phyloP scores from a whole-genome alignment of 2,797 vertebrate species.

The Enteromius thamalakanensis region DNA sequence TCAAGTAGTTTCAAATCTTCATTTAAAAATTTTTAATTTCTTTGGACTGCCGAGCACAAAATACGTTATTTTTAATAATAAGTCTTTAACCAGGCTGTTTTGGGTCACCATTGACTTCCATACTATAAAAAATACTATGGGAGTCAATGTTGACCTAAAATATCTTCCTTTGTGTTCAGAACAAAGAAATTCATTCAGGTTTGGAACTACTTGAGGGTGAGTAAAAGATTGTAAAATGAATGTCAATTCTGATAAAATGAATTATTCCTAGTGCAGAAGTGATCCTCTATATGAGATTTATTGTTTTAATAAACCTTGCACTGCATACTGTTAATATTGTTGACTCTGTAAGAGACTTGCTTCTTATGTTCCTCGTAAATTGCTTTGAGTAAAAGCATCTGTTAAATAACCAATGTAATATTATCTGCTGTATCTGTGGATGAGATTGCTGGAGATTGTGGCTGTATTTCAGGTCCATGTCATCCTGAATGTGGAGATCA shows the following conservation, averaged over 20 bases:
- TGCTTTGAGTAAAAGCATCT: not conserved
- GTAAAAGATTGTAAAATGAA: too few species aligned
- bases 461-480: constrained; percentile 77
- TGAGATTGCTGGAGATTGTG: not conserved
- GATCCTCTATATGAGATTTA: not conserved
- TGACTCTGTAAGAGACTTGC: not conserved
- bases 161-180: too few species aligned
- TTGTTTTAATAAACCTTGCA: not conserved
- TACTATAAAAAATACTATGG: too few species aligned
- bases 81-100: too few species aligned
- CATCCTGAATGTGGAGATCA: constrained; percentile 87
- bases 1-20: too few species aligned
- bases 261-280: not conserved
- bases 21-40: too few species aligned
- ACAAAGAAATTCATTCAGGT: too few species aligned
- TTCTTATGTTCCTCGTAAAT: not conserved
- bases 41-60: too few species aligned
- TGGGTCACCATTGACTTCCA: too few species aligned
- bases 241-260: not conserved
- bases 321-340: not conserved
- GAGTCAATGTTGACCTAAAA: too few species aligned
- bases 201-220: too few species aligned
- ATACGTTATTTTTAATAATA: too few species aligned
- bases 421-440: not conserved
- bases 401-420: not conserved